Evolutionary conservation across 1,140 invertebrate species (phyloP).

Genomic region (Saccostrea cuccullata): DNA sequence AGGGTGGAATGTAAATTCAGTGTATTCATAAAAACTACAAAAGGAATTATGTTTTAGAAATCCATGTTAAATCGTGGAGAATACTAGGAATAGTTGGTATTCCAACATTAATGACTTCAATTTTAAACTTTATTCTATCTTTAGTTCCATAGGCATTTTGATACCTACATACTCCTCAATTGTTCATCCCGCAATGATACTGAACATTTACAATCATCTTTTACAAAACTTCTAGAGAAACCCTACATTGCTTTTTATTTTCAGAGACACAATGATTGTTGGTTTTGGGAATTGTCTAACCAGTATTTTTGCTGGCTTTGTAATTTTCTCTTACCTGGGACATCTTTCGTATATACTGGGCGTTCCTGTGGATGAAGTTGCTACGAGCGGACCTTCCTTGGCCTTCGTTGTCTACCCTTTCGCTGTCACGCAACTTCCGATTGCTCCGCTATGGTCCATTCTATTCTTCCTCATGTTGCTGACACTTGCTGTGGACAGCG

Average conservation of each 20-base stretch:
- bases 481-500: conserved; percentile 92
- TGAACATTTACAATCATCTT: too few relatives aligned
- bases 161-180: too few relatives aligned
- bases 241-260: conserved; percentile 78
- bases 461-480: conserved; percentile 99
- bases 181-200: too few relatives aligned
- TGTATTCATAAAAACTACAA: too few relatives aligned
- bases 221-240: too few relatives aligned
- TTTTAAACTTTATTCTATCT: too few relatives aligned
- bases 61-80: too few relatives aligned
- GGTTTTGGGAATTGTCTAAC: conserved; percentile 96
- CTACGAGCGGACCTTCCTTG: conserved; percentile 92
- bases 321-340: conserved; percentile 95
- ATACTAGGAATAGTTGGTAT: too few relatives aligned
- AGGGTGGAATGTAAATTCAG: too few relatives aligned
- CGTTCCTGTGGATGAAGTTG: conserved; percentile 91
- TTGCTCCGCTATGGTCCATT: conserved; percentile 95
- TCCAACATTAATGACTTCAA: too few relatives aligned
- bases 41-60: too few relatives aligned
- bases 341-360: conserved; percentile 94
- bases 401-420: conserved; percentile 98
- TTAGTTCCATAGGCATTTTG: too few relatives aligned
- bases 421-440: conserved; percentile 94
- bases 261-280: conserved; percentile 93
- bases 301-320: conserved; percentile 97